phyloP scores from a whole-genome alignment of 2,888 invertebrate species.

The Ashinkailepas kermadecensis region DNA sequence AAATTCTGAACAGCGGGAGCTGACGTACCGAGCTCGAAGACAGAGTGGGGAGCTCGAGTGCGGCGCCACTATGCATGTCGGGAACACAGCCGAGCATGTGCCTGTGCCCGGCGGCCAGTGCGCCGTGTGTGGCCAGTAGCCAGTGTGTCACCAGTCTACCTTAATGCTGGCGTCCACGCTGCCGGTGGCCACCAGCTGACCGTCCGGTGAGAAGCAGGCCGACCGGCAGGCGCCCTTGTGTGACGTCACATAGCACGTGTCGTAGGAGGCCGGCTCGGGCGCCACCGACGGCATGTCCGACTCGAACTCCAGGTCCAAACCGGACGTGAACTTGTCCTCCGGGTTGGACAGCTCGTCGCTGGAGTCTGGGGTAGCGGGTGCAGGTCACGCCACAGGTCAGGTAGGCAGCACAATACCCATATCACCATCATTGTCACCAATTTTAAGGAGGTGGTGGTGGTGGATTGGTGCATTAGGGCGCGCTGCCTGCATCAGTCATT shows the following conservation, averaged over 20 bases:
- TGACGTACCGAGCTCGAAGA: too few species aligned
- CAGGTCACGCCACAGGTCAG: constrained; percentile 49
- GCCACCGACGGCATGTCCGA: constrained; percentile 88
- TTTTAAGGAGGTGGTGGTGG: too few species aligned
- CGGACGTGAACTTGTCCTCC: constrained; percentile 48
- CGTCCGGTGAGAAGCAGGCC: constrained; percentile 91
- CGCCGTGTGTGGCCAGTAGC: too few species aligned
- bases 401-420: constrained; percentile 26
- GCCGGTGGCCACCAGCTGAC: constrained; percentile 93
- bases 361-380: constrained; percentile 46
- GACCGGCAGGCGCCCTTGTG: constrained; percentile 79
- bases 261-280: constrained; percentile 94
- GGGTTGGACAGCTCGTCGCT: constrained; percentile 47
- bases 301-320: constrained; percentile 88
- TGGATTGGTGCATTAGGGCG: too few species aligned
- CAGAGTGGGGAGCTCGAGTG: too few species aligned
- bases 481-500: too few species aligned
- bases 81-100: too few species aligned
- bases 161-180: constrained; percentile 98
- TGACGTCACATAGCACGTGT: constrained; percentile 97
- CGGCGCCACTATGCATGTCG: too few species aligned
- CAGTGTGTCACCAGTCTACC: constrained; percentile 42
- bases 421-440: neutral
- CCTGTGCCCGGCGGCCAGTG: too few species aligned
- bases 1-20: too few species aligned